Base-by-base conservation (phyloP, 2,797 vertebrate genomes). In the Amblyopsis hoosieri region DNA sequence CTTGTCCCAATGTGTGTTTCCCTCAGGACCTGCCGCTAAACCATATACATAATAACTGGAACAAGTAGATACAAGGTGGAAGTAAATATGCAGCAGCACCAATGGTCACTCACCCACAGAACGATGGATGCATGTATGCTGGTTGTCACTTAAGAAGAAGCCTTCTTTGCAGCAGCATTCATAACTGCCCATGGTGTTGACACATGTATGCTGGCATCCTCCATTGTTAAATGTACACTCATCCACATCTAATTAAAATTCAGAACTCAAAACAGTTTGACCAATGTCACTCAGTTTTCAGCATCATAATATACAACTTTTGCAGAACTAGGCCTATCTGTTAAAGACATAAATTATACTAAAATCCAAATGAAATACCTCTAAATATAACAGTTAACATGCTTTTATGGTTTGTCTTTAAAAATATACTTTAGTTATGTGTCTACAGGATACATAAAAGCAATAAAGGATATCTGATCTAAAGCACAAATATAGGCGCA, bases 81-180 rank as follows among this genome's bases (percentile, higher is more conserved):
- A 33, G 10, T 17, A 63, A 48, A 1, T 15, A 53, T 42, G 56
- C 48, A 62, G 15, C 54, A 56, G 53, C 23, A 53, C 14, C 52
- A 9, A 4, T 62, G 1, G 58, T 12, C 61, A 90, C 93, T 87
- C 93, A 99, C 98, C 97, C 92, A 96, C 94, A 1, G 94, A 97
- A 74, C 94, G 96, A 75, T 98, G 98, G 88, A 99, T 99, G 84
- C 98, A 99, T 0, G 96, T 99, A 83, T 99, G 97, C 90, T 99
- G 98, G 86, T 99, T 99, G 86, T 99, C 94, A 31, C 98, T 99
- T 65, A 99, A 93, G 90, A 99, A 98, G 84, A 98, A 99, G 0
- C 98, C 97, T 0, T 94, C 93, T 81, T 96, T 96, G 89, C 98
- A 99, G 79, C 86, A 93, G 69, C 97, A 99, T 80, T 97, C 95